Conservation (phyloP, 2,888 invertebrate species). For the Argyra leucocephala region DNA sequence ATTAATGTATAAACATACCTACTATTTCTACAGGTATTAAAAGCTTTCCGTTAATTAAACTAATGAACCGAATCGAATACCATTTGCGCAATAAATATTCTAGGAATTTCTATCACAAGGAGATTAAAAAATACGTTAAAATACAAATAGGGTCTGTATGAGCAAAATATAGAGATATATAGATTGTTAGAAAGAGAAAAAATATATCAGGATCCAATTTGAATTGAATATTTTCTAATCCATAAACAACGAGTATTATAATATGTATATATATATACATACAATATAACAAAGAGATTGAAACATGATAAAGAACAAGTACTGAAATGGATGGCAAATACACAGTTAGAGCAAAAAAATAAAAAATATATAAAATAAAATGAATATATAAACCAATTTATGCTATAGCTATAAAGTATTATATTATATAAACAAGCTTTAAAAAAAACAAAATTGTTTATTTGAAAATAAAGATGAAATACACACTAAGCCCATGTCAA, state of each 20-base stretch:
- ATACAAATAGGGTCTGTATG: not conserved
- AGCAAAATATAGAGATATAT: not conserved
- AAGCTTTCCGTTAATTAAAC: slow-evolving; percentile 3
- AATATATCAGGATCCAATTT: not conserved
- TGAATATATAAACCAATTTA: no score
- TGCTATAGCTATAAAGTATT: no score
- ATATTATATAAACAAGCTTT: no score
- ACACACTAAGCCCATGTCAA: no score
- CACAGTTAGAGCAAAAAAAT: no score
- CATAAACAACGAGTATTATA: not conserved
- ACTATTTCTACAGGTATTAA: not conserved
- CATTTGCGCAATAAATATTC: not conserved
- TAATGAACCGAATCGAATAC: slow-evolving; percentile 3
- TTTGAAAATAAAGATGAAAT: no score
- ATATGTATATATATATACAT: not conserved
- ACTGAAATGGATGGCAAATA: no score
- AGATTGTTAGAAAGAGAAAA: not conserved
- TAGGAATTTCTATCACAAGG: not conserved
- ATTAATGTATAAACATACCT: no score
- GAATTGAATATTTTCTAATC: not conserved
- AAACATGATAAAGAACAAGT: no score
- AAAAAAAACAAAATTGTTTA: no score
- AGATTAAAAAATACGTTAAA: not conserved
- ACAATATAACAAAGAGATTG: not conserved
- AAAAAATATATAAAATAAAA: no score